Conservation (phyloP, 1,140 invertebrate genomes). For the Panagrolaimus sp. region DNA sequence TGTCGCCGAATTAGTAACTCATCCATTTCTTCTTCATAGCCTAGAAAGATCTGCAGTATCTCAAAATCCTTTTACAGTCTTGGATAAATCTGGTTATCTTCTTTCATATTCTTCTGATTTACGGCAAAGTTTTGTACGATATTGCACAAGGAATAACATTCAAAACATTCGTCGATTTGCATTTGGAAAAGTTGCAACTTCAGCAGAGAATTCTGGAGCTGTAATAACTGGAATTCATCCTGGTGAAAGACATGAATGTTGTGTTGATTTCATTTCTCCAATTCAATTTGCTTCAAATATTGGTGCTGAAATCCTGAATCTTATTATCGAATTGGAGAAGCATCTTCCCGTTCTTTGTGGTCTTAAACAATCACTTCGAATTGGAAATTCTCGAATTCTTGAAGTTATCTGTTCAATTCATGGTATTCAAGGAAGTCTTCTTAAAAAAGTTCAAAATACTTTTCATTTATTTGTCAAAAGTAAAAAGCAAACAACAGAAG, state of each 20-base stretch:
- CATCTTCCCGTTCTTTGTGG: slow-evolving; percentile 10
- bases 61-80: neutral
- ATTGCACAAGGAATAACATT: neutral
- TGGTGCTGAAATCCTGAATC: neutral
- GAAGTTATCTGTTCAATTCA: neutral
- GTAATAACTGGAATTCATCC: neutral
- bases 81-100: neutral
- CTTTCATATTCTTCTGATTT: neutral
- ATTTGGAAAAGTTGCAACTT: neutral
- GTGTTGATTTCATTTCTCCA: neutral
- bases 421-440: neutral
- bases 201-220: neutral
- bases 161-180: neutral
- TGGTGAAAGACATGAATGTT: neutral
- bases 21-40: neutral
- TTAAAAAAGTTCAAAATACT: neutral
- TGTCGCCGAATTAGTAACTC: neutral
- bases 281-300: slow-evolving; percentile 3
- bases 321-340: slow-evolving; percentile 3
- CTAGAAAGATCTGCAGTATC: neutral
- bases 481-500: neutral
- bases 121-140: neutral
- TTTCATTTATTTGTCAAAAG: neutral
- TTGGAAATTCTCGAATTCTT: neutral
- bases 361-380: neutral